phyloP scores from a whole-genome alignment of 2,797 vertebrate genomes.

The Peromyscus nudipes region DNA sequence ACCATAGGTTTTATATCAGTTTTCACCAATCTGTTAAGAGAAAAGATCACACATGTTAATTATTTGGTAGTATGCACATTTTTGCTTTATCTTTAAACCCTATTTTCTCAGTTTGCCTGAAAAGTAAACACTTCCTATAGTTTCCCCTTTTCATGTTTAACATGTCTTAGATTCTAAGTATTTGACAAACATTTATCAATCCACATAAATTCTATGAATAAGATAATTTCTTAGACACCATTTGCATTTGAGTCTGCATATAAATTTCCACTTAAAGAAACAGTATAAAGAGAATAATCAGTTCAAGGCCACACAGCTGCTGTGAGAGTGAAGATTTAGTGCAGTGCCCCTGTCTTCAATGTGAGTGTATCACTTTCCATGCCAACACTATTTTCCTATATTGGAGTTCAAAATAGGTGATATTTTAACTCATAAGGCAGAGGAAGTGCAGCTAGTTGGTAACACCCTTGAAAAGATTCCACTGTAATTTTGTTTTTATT shows the following conservation, averaged over 20 bases:
- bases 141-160: conserved; percentile 23
- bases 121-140: background rate
- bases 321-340: background rate
- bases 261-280: background rate
- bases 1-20: background rate
- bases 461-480: background rate
- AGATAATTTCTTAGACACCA: background rate
- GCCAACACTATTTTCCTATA: background rate
- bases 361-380: background rate
- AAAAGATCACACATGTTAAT: background rate
- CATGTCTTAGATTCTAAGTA: background rate
- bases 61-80: conserved; percentile 11
- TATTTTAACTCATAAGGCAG: background rate
- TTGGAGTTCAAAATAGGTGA: background rate
- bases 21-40: background rate
- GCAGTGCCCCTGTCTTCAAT: background rate
- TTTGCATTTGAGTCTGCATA: background rate
- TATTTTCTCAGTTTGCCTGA: background rate
- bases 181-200: background rate
- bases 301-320: background rate
- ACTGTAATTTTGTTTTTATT: background rate
- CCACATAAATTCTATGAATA: background rate
- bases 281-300: background rate
- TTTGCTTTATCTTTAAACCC: conserved; percentile 46
- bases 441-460: background rate